Conservation (phyloP, 2,797 vertebrate genomes). For the Hipposideros larvatus region DNA sequence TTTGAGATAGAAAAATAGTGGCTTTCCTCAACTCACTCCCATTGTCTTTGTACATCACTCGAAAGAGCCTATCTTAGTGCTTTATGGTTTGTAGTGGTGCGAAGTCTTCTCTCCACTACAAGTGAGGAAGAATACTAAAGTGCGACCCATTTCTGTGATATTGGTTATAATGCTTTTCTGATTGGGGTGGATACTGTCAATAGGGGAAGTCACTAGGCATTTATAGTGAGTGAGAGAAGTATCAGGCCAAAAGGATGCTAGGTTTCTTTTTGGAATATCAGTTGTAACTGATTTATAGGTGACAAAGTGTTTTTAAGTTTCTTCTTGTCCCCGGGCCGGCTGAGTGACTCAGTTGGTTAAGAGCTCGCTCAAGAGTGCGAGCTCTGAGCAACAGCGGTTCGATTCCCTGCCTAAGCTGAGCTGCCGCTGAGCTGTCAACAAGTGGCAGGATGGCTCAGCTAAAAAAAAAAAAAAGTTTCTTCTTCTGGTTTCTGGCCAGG, state of each 20-base stretch:
- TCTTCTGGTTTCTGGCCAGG: background rate
- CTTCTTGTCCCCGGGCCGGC: background rate
- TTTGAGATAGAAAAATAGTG: background rate
- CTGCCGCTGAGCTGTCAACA: too few relatives aligned
- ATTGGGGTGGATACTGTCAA: background rate
- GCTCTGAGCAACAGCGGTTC: too few relatives aligned
- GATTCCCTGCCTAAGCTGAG: too few relatives aligned
- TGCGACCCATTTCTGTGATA: background rate
- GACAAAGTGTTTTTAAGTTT: background rate
- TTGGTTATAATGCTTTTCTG: background rate
- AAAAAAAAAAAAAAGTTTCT: too few relatives aligned
- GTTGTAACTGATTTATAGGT: background rate
- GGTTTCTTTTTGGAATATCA: background rate
- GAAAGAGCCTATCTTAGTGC: background rate
- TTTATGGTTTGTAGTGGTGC: background rate
- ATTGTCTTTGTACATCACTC: background rate
- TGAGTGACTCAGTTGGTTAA: too few relatives aligned
- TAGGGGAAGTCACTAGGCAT: background rate
- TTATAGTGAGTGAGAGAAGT: background rate
- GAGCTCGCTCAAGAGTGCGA: too few relatives aligned
- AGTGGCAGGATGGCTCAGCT: too few relatives aligned
- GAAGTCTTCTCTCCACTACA: background rate
- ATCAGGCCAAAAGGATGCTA: background rate
- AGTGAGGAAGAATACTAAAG: background rate
- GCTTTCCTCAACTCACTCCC: background rate